A percentile compares a stretch with the other conserved stretches of the same genome.
These are phyloP conservation scores for Agrotis puta DNA, from an alignment of 2,888 invertebrate genomes.

Conservation along the genomic window DNA sequence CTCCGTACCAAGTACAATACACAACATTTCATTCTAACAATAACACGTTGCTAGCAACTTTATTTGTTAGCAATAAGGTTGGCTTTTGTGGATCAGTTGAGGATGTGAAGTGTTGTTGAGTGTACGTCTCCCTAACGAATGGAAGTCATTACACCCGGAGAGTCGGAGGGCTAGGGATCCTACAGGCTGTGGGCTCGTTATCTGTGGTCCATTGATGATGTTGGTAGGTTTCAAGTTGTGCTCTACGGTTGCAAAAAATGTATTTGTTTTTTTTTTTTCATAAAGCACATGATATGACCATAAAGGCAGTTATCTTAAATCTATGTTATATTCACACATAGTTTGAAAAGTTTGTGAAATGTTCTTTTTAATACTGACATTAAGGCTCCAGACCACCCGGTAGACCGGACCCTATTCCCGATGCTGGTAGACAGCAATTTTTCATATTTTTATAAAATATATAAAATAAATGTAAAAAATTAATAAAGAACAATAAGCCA, in stretches of 20 bases:
- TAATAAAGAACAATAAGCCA: too few species aligned
- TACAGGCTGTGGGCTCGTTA: constrained; percentile 48
- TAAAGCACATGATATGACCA: too few species aligned
- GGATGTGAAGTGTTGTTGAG: background rate
- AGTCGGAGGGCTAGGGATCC: constrained; percentile 27
- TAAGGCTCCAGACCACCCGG: too few species aligned
- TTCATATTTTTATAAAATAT: too few species aligned
- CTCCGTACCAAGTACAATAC: constrained; percentile 1
- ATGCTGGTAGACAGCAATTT: too few species aligned
- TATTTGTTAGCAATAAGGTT: background rate
- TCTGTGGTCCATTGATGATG: constrained; percentile 43
- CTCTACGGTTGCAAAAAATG: constrained; percentile 14
- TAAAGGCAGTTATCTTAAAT: too few species aligned
- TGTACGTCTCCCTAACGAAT: constrained; percentile 56
- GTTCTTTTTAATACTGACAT: too few species aligned
- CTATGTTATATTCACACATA: too few species aligned
- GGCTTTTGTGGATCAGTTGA: constrained; percentile 1
- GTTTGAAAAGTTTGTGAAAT: too few species aligned
- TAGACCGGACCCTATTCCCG: too few species aligned
- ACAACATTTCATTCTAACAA: background rate
- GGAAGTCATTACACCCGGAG: constrained; percentile 57
- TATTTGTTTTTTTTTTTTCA: too few species aligned
- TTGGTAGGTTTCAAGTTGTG: constrained; percentile 11
- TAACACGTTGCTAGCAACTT: background rate
- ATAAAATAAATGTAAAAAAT: too few species aligned